Evolutionary conservation across 2,888 invertebrate species (phyloP).

Genomic region (Allacma fusca): DNA sequence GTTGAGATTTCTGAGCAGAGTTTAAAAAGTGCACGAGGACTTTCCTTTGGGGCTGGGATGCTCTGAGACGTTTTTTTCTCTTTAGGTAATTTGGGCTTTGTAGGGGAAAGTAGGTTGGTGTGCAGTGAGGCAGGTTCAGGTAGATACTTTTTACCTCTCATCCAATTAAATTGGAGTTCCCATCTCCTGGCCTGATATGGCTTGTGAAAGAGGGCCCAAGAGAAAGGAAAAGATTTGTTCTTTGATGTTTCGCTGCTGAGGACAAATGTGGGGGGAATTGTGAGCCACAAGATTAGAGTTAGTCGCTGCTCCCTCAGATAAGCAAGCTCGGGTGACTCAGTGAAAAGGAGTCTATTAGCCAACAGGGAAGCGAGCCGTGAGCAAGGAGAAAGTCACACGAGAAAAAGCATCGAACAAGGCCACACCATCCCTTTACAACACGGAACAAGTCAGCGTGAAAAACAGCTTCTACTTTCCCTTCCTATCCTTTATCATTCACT

Average conservation of each 20-base stretch:
- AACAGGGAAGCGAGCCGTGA: background rate
- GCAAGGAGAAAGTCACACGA: background rate
- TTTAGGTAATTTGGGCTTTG: too few relatives aligned
- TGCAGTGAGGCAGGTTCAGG: too few relatives aligned
- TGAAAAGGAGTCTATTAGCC: background rate
- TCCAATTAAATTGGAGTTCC: background rate
- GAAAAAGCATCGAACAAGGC: background rate
- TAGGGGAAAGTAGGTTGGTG: too few relatives aligned
- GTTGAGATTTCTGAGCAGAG: too few relatives aligned
- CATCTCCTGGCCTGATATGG: background rate
- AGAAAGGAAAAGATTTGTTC: conserved; percentile 39
- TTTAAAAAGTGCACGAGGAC: too few relatives aligned
- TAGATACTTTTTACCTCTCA: background rate
- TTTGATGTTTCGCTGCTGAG: too few relatives aligned
- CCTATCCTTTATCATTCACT: background rate
- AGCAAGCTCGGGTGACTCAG: background rate
- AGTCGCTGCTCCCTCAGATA: background rate
- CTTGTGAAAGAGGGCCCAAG: background rate
- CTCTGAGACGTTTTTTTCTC: too few relatives aligned
- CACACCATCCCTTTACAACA: too few relatives aligned
- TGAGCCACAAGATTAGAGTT: background rate
- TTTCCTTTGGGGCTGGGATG: too few relatives aligned
- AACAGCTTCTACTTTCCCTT: background rate
- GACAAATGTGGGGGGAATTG: too few relatives aligned
- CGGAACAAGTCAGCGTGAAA: too few relatives aligned